Base-by-base conservation (phyloP, 2,113 vertebrate species). In the Micronycteris hirsuta region DNA sequence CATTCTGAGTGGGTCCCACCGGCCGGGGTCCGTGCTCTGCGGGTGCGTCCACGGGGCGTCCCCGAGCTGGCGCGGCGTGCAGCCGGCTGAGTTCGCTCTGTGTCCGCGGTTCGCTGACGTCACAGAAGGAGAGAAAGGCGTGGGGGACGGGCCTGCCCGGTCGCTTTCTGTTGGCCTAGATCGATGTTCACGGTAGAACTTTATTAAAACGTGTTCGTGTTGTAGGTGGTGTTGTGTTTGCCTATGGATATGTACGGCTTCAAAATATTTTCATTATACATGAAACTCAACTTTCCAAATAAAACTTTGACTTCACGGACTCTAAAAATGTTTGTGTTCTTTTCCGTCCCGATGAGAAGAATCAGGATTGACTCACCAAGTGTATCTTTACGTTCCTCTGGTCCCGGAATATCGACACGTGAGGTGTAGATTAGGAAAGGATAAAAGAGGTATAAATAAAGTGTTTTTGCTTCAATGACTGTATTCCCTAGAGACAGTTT, bases 221-320 rank as follows among this genome's bases (percentile, higher is more conserved):
- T 33, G 98, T 98, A 98, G 98, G 94, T 97, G 98, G 97, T 98
- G 97, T 98, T 98, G 98, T 99, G 98, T 97, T 96, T 96, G 97
- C 98, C 80, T 97, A 94, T 96, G 98, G 97, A 96, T 97, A 98
- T 94, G 98, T 98, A 97, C 43, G 96, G 97, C 97, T 98, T 97
- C 73, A 96, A 97, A 96, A 88, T 96, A 98, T 98, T 98, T 98
- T 98, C 98, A 97, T 98, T 98, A 97, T 92, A 98, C 97, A 97
- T 98, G 98, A 96, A 97, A 98, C 89, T 98, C 97, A 94, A 98
- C 98, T 98, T 98, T 98, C 98, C 98, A 97, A 99, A 98, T 99
- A 98, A 99, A 99, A 97, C 96, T 98, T 98, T 96, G 95, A 98
- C 98, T 98, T 98, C 98, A 82, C 97, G 97, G 98, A 97, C 96